Evolutionary conservation across 2,888 invertebrate genomes (phyloP), one percentile per base, ranked within the genome.

Genomic region (Tridacna crocea): DNA sequence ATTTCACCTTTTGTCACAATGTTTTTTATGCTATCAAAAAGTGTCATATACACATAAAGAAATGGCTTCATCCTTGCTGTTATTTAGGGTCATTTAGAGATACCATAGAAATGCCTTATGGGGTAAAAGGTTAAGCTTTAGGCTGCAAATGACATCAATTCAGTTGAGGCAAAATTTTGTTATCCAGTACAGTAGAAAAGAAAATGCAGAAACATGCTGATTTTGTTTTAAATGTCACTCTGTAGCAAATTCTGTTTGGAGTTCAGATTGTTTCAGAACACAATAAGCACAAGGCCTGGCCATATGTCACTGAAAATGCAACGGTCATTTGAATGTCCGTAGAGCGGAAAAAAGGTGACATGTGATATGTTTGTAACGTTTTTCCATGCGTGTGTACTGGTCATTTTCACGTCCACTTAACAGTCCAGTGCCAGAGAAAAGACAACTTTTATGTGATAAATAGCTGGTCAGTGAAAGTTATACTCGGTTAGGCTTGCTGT

Each of bases 231-330:
- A 36, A 36, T 36, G 36, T 36, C 8, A 36, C 55, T 10, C 19
- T 55, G 55, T 19, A 11, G 55, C 10, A 55, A 55, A 55, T 6
- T 19, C 15, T 55, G 55, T 19, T 55, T 55, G 6, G 10, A 19
- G 55, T 19, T 55, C 19, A 55, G 1, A 19, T 19, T 55, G 55
- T 55, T 55, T 19, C 55, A 55, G 55, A 19, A 36, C 36, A 19
- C 55, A 55, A 55, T 55, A 55, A 55, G 55, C 55, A 55, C 55
- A 55, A 15, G 10, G 55, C 55, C 12, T 75, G 70, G 72, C 80
- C 80, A 80, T 80, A 76, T 80, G 80, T 80, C 65, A 72, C 48
- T 12, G 27, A 68, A 51, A 51, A 72, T 72, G 72, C 80, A 80
- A 48, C 60, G 76, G 74, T 80, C 77, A 77, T 80, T 60, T 73